Evolutionary conservation across 2,797 vertebrate genomes (phyloP), one percentile per base, ranked within the genome.

Genomic region (Hypotaenidia philippensis): DNA sequence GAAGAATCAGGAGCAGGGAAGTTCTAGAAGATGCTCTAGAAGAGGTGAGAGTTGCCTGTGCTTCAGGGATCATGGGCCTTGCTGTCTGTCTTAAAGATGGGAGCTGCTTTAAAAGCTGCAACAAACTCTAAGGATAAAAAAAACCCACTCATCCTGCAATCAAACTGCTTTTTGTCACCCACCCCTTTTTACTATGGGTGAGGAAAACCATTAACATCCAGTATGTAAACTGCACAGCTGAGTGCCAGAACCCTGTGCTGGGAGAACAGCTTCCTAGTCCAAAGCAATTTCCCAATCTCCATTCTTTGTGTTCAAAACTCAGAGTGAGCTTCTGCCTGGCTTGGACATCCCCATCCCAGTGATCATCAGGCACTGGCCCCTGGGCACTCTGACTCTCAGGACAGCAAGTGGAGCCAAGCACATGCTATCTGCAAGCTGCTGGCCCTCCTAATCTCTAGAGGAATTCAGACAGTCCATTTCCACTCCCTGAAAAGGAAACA

Each of bases 161-260:
- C 14, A 3, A 78, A 34, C 18, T 31, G 36, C 38, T 53, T 64
- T 36, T 29, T 44, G 56, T 5, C 61, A 59, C 47, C 26, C 34
- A 3, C 3, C 12, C 18, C 31, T 77, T 47, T 32, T 38, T 66
- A 45, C 16, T 8, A 32, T 27, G 8, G 11, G 44, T n/a, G 50
- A 14, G 56, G 49, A 23, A 25, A 34, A 76, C 10, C 1, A 21
- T 2, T 0, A 5, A 5, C 0, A 21, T 20, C 56, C 88, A 21
- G 23, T 3, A 18, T 4, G 23, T 32, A 23, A 16, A 52, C 18
- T 32, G 31, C 40, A 29, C 31, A 50, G 49, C 12, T n/a, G 76
- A 68, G 1, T 34, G 34, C 20, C 56, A 15, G 31, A 53, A 50
- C 1, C 26, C 26, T 63, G 16, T 1, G 13, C 6, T 10, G 13